Evolutionary conservation across 2,797 vertebrate species (phyloP), one percentile per base, ranked within the genome.

Genomic region (Poecile montanus): DNA sequence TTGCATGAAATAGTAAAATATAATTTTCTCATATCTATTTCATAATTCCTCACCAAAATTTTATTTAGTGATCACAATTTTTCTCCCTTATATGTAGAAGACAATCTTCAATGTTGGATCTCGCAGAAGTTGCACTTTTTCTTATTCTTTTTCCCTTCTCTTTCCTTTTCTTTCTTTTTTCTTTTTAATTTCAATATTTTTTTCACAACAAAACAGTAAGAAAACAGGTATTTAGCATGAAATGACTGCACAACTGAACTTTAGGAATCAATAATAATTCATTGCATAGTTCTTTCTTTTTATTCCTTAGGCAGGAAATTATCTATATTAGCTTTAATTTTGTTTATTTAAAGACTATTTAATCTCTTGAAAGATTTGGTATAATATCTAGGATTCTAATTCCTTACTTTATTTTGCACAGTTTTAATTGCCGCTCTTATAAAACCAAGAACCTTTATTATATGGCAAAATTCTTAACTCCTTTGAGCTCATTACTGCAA

Each of bases 91-190:
- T 7, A 11, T 29, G 10, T 44, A 57, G 22, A 68, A 85, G 9
- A 44, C 11, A 38, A 1, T 47, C 19, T 76, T 71, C 44, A 16
- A 30, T 12, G 3, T 9, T 62, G 1, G 11, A 20, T 30, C 5
- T 45, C 34, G 5, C 0, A 9, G 70, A 82, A 32, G 4, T 16
- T 67, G 2, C 1, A 12, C 2, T 38, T 29, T 38, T 45, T 20
- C 0, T 17, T 26, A 13, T 51, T 32, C 0, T 1, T 20, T 32
- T n/a, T 2, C 2, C 10, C 1, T 40, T 51, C 42, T 18, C 0
- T 21, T 50, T 19, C 4, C 6, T n/a, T 38, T 53, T 16, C 2
- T 20, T 4, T 11, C 3, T 10, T 27, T 21, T 3, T 22, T 12
- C 7, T 42, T 42, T 50, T 6, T 2, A 32, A 38, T 32, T 16